Evolutionary conservation across 2,888 invertebrate genomes (phyloP).

Genomic region (Petrophora chlorosata): DNA sequence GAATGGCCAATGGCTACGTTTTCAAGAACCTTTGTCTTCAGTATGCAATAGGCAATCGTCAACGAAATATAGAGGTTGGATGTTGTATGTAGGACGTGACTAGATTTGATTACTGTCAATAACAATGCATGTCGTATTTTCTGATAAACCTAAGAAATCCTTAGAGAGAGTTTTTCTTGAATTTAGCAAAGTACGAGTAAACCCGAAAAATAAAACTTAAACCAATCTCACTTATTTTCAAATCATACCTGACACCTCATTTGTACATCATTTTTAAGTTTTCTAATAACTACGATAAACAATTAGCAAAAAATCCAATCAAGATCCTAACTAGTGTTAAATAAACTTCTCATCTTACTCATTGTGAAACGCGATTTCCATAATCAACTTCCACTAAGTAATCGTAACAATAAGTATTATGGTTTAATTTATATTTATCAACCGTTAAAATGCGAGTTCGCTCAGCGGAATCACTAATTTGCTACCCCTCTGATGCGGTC

Average conservation of each 20-base stretch:
- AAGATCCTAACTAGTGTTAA: slow-evolving; percentile 7
- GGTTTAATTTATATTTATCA: slow-evolving; percentile 72
- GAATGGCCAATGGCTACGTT: slow-evolving; percentile 53
- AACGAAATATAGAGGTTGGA: slow-evolving; percentile 38
- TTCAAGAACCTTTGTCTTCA: slow-evolving; percentile 53
- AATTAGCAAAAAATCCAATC: too few relatives aligned
- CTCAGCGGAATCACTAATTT: slow-evolving; percentile 71
- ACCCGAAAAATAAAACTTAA: too few relatives aligned
- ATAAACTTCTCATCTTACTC: slow-evolving; percentile 17
- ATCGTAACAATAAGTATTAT: slow-evolving; percentile 58
- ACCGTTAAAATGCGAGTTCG: slow-evolving; percentile 68
- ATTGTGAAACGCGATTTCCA: slow-evolving; percentile 25
- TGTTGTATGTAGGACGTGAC: too few relatives aligned
- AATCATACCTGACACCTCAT: too few relatives aligned
- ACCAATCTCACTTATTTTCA: too few relatives aligned
- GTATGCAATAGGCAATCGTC: slow-evolving; percentile 29
- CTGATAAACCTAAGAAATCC: too few relatives aligned
- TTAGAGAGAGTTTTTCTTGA: too few relatives aligned
- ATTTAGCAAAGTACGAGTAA: too few relatives aligned
- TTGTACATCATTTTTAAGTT: too few relatives aligned
- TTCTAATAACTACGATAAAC: too few relatives aligned
- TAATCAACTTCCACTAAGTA: slow-evolving; percentile 30
- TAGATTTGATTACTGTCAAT: slow-evolving; percentile 34
- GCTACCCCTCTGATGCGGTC: slow-evolving; percentile 64
- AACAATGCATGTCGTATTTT: too few relatives aligned